These are phyloP conservation scores for Dasypus novemcinctus DNA, from an alignment of 2,113 vertebrate genomes.

Conservation along the genomic window DNA sequence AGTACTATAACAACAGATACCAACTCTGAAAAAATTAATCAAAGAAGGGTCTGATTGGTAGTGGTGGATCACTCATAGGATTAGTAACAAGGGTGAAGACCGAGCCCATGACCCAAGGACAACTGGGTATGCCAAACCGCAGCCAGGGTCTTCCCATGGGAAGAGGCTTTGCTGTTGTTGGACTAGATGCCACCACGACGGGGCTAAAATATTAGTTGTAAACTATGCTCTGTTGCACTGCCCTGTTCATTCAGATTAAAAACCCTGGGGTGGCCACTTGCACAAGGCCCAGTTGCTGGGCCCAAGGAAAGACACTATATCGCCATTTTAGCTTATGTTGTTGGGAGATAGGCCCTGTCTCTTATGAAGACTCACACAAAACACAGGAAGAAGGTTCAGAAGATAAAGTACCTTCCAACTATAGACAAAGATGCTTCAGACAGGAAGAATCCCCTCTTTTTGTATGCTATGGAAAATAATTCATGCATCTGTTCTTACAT, in stretches of 20 bases:
- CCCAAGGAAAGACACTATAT: not conserved
- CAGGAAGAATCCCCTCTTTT: not conserved
- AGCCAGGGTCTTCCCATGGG: not conserved
- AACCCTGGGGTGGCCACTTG: not conserved
- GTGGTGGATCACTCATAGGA: not conserved
- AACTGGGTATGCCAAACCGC: not conserved
- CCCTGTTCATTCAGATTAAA: conserved; percentile 14
- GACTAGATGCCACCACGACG: not conserved
- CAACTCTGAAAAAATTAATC: not conserved
- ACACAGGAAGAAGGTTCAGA: not conserved
- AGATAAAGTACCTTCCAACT: not conserved
- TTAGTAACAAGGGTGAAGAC: not conserved
- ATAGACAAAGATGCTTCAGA: not conserved
- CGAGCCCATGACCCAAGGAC: not conserved
- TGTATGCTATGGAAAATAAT: conserved; percentile 4
- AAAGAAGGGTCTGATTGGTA: not conserved
- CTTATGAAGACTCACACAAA: not conserved
- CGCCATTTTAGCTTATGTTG: not conserved
- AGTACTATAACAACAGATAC: not conserved
- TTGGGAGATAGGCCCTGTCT: not conserved
- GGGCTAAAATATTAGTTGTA: not conserved
- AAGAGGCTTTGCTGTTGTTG: not conserved
- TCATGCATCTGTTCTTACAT: not conserved
- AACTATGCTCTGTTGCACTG: not conserved
- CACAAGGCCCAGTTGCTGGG: not conserved